These are phyloP conservation scores for Ostrea edulis DNA, from an alignment of 1,140 invertebrate genomes.

Conservation along the genomic window DNA sequence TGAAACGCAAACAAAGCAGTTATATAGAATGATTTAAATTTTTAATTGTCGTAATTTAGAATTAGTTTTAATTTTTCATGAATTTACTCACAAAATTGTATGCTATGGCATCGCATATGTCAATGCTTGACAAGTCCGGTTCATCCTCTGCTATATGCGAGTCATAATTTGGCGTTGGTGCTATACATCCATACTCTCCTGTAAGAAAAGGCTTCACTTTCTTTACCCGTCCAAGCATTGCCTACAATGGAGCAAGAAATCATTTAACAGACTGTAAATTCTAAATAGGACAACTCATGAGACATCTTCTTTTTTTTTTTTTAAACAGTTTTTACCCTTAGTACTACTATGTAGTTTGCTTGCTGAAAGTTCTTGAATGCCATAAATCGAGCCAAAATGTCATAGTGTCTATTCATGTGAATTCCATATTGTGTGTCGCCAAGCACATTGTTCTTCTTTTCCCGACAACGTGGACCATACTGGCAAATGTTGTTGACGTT, in stretches of 20 bases:
- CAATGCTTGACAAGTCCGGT: conserved; percentile 38
- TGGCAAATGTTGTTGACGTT: conserved; percentile 49
- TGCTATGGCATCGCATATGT: conserved; percentile 46
- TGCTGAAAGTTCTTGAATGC: conserved; percentile 45
- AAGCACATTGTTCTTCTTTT: conserved; percentile 46
- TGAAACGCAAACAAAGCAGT: conserved; percentile 34
- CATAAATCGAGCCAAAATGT: conserved; percentile 47
- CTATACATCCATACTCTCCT: conserved; percentile 39
- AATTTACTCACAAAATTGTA: conserved; percentile 51
- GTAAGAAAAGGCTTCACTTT: conserved; percentile 40
- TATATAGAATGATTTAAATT: neutral
- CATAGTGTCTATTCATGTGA: conserved; percentile 51
- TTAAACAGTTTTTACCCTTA: conserved; percentile 38
- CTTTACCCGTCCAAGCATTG: conserved; percentile 40
- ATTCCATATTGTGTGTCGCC: conserved; percentile 50
- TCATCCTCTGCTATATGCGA: conserved; percentile 37
- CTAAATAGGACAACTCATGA: neutral
- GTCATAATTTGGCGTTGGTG: conserved; percentile 49
- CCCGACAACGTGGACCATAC: conserved; percentile 42
- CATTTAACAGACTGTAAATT: neutral
- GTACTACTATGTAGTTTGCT: conserved; percentile 47
- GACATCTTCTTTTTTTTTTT: no score
- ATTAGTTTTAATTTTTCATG: neutral
- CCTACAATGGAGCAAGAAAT: conserved; percentile 6
- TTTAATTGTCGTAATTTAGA: neutral